Evolutionary conservation across 2,797 vertebrate species (phyloP).

Genomic region (Streptopelia turtur): DNA sequence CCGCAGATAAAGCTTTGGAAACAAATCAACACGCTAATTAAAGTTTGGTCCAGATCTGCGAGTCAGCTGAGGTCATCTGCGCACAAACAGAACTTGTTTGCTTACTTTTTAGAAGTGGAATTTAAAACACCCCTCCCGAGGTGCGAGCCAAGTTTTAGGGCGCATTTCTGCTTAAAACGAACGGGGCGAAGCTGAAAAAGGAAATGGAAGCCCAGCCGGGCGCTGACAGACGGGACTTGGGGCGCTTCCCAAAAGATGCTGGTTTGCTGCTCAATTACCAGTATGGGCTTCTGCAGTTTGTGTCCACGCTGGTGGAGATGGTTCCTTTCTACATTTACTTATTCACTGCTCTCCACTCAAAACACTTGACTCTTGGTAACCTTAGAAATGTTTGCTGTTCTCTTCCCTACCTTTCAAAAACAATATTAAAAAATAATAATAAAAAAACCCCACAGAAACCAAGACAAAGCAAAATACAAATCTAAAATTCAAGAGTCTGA

Average conservation of each 20-base stretch:
- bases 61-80: not conserved
- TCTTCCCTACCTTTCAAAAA: not conserved
- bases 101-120: not conserved
- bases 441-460: too few species aligned
- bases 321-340: not conserved
- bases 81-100: slow-evolving; percentile 10
- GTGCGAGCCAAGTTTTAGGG: slow-evolving; percentile 7
- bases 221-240: not conserved
- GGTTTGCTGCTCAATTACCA: not conserved
- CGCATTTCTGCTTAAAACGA: not conserved
- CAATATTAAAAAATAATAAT: not conserved
- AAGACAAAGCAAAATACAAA: too few species aligned
- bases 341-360: not conserved
- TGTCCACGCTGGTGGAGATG: not conserved
- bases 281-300: not conserved
- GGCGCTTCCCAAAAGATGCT: not conserved
- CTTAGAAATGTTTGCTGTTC: not conserved
- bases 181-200: not conserved
- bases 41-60: not conserved
- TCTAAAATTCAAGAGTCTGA: not conserved
- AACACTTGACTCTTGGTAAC: not conserved
- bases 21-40: not conserved
- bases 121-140: not conserved
- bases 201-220: not conserved
- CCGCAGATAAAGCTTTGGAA: not conserved